Evolutionary conservation across 2,113 vertebrate species (phyloP).

Genomic region (Hemicordylus capensis): DNA sequence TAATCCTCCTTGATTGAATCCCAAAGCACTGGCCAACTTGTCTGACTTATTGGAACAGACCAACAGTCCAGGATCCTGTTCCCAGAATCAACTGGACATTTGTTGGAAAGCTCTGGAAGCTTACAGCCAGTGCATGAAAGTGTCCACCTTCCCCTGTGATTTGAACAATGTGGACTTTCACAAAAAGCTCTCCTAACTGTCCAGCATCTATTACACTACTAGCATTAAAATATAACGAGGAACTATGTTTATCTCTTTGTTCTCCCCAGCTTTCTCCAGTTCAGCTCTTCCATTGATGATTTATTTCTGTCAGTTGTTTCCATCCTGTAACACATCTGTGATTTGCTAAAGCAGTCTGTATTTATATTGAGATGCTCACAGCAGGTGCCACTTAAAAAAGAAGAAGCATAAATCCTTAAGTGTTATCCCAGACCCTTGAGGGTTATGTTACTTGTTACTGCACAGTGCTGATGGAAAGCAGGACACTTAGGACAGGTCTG

Average conservation of each 20-base stretch:
- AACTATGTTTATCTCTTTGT: not conserved
- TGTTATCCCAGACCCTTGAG: constrained; percentile 66
- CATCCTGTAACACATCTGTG: constrained; percentile 64
- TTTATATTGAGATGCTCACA: constrained; percentile 66
- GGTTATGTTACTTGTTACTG: constrained; percentile 62
- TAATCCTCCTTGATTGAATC: not conserved
- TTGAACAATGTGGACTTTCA: constrained; percentile 7
- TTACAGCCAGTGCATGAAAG: not conserved
- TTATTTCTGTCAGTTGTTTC: constrained; percentile 69
- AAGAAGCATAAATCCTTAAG: constrained; percentile 35
- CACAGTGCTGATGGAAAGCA: constrained; percentile 44
- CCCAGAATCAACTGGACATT: too few species aligned
- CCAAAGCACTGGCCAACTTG: not conserved
- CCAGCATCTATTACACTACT: not conserved
- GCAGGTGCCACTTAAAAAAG: constrained; percentile 70
- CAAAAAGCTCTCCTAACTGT: not conserved
- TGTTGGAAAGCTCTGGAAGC: not conserved
- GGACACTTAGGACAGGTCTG: constrained; percentile 36
- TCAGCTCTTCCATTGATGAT: constrained; percentile 61
- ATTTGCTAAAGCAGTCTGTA: constrained; percentile 64
- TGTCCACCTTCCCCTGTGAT: not conserved
- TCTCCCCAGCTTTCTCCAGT: constrained; percentile 22
- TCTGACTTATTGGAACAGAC: not conserved
- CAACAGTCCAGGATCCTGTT: too few species aligned
- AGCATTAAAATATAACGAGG: not conserved